These are phyloP conservation scores for Drosophila pachea DNA, from an alignment of 1,140 invertebrate species.

Conservation along the genomic window DNA sequence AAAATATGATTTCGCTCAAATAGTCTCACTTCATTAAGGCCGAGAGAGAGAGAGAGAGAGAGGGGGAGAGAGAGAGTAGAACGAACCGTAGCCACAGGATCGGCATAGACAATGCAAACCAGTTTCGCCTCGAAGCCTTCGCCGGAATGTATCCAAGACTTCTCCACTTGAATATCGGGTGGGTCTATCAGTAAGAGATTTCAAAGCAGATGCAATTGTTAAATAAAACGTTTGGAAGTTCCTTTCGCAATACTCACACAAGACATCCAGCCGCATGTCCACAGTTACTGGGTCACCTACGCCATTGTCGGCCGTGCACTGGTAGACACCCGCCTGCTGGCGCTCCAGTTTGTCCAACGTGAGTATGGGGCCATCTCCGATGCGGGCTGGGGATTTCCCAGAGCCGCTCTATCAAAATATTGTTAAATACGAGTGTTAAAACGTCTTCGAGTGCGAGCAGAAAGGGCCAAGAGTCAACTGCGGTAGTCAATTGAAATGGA, in stretches of 20 bases:
- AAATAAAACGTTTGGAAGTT: not conserved
- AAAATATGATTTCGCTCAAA: not conserved
- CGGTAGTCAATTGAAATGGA: conserved; percentile 37
- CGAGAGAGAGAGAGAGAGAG: conserved; percentile 44
- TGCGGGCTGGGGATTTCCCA: conserved; percentile 73
- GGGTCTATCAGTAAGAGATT: conserved; percentile 77
- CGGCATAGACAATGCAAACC: conserved; percentile 86
- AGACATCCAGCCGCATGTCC: conserved; percentile 83
- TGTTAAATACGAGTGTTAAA: not conserved
- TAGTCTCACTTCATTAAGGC: no score
- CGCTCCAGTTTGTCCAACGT: conserved; percentile 84
- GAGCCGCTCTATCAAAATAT: conserved; percentile 65
- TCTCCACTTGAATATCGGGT: conserved; percentile 85
- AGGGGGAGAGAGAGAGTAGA: conserved; percentile 47
- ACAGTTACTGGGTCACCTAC: conserved; percentile 83
- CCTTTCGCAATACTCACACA: conserved; percentile 80
- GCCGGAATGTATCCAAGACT: conserved; percentile 86
- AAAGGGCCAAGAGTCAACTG: conserved; percentile 63
- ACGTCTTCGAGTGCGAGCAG: conserved; percentile 43
- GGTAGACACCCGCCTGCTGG: conserved; percentile 83
- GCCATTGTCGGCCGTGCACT: conserved; percentile 85
- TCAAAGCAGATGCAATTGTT: not conserved
- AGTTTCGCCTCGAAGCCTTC: conserved; percentile 86
- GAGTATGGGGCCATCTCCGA: conserved; percentile 83
- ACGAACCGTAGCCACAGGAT: conserved; percentile 85